Base-by-base conservation (phyloP, 2,113 vertebrate species). In the Psettodes erumei region DNA sequence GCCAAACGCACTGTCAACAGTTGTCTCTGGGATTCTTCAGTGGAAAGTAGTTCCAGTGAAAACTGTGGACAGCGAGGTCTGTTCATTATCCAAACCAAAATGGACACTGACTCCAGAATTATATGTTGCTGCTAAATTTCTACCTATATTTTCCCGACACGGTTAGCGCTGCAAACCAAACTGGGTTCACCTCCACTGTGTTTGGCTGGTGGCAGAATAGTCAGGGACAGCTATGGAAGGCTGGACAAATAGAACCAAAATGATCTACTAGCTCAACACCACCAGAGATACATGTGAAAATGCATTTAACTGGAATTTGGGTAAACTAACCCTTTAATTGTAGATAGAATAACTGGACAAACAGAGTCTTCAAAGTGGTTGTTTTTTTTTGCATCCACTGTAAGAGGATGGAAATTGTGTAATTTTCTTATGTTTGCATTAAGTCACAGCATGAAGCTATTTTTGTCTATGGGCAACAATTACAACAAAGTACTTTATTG, bases 1-100 rank as follows among this genome's bases (percentile, higher is more conserved):
- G 25, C 13, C 61, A 23, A 37, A 77, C 4, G 47, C 47, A 47
- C 53, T 12, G 32, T 74, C 42, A 63, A 56, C 45, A 53, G 54
- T 23, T 59, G 59, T 81, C 30, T 35, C 8, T 18, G 28, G 40
- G 51, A 47, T 16, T 21, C 23, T 47, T 72, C 21, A 48, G 35
- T n/a, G 33, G 19, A 61, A 55, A 51, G 21, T 43, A 19, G 8
- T 27, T 28, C n/a, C 4, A 12, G 13, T 56, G n/a, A 40, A 69
- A 63, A 37, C 8, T 25, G 21, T 33, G 28, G 62, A 68, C 40
- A 51, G 9, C 0, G 18, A 19, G 13, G 21, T 64, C 56, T 75
- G 71, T 74, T 48, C 62, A 25, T 40, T 54, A 32, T 47, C 69
- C 35, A 59, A 27, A 45, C 16, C 18, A 48, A 42, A 7, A 40